Conservation (phyloP, 2,113 vertebrate genomes). For the Colius striatus region DNA sequence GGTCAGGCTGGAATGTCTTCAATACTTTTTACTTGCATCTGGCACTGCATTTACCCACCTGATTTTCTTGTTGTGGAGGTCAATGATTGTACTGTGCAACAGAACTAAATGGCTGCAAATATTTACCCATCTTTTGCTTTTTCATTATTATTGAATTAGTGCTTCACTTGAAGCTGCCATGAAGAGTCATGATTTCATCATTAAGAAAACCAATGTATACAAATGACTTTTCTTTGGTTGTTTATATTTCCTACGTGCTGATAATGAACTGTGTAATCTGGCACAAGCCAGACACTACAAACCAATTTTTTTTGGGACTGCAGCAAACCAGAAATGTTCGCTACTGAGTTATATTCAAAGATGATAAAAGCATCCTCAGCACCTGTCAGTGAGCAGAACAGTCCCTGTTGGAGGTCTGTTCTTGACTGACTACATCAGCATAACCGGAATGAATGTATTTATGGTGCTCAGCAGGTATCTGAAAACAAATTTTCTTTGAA, state of each 20-base stretch:
- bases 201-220: not conserved
- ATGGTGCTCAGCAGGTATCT: not conserved
- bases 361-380: not conserved
- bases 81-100: not conserved
- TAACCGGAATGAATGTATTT: not conserved
- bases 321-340: not conserved
- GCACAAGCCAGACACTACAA: not conserved
- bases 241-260: not conserved
- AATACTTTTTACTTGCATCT: not conserved
- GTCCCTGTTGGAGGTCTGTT: not conserved
- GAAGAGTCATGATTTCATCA: not conserved
- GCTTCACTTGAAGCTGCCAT: not conserved
- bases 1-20: not conserved
- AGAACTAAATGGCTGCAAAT: not conserved
- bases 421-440: not conserved
- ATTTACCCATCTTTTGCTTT: not conserved
- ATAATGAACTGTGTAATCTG: not conserved
- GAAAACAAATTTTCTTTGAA: slow-evolving; percentile 8
- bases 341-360: not conserved
- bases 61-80: not conserved
- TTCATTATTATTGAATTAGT: not conserved
- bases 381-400: not conserved
- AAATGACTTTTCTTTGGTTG: not conserved
- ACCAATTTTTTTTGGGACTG: not conserved
- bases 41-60: not conserved